Percentiles rank a stretch among this genome's conserved stretches.
phyloP scores from a whole-genome alignment of 2,888 invertebrate genomes.

The Acholoe squamosa region DNA sequence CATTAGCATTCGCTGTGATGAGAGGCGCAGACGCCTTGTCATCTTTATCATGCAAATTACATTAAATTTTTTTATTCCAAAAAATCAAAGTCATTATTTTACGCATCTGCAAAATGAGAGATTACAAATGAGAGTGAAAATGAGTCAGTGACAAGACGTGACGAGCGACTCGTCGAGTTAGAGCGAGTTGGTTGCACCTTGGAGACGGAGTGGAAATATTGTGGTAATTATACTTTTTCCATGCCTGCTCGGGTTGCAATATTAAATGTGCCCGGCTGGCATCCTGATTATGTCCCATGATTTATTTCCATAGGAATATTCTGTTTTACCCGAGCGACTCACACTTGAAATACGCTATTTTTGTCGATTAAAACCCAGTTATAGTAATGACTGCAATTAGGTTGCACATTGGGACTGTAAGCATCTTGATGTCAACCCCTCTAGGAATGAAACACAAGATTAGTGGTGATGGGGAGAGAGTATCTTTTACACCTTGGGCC shows the following conservation, averaged over 20 bases:
- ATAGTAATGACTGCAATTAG: slow-evolving; percentile 52
- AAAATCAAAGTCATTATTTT: slow-evolving; percentile 60
- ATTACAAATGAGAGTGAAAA: slow-evolving; percentile 60
- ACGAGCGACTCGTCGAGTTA: background rate
- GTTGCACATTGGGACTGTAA: slow-evolving; percentile 38
- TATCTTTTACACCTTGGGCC: slow-evolving; percentile 42
- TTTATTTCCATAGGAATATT: slow-evolving; percentile 45
- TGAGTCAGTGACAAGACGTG: slow-evolving; percentile 47
- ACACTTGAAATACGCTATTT: slow-evolving; percentile 49
- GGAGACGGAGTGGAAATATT: slow-evolving; percentile 46
- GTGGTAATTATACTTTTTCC: slow-evolving; percentile 51
- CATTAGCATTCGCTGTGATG: slow-evolving; percentile 43
- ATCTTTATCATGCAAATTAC: slow-evolving; percentile 60
- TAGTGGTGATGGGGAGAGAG: slow-evolving; percentile 9
- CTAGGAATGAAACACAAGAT: slow-evolving; percentile 38
- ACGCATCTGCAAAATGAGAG: slow-evolving; percentile 58
- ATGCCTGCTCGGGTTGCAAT: slow-evolving; percentile 9
- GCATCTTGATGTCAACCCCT: slow-evolving; percentile 7
- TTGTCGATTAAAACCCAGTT: slow-evolving; percentile 33
- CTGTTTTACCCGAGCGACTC: background rate
- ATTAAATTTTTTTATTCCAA: slow-evolving; percentile 45
- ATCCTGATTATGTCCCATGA: slow-evolving; percentile 27
- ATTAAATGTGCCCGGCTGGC: slow-evolving; percentile 41
- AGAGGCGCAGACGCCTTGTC: slow-evolving; percentile 10
- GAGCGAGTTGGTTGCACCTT: slow-evolving; percentile 32